These are phyloP conservation scores for Laspeyria flexula DNA, from an alignment of 2,888 invertebrate species.

Conservation along the genomic window DNA sequence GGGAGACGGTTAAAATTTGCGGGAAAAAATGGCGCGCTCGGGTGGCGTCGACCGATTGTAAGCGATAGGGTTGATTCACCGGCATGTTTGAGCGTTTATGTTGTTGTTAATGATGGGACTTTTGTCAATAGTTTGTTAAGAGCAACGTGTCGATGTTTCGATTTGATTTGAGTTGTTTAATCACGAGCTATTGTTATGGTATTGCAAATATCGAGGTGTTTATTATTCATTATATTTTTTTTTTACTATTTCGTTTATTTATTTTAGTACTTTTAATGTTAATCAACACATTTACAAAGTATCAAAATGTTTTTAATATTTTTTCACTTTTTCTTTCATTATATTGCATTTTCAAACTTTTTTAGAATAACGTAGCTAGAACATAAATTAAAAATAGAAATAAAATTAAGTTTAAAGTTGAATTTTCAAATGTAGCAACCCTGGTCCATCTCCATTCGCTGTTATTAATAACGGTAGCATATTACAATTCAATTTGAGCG, in stretches of 20 bases:
- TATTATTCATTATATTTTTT: too few species aligned
- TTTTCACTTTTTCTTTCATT: too few species aligned
- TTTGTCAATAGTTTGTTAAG: conserved; percentile 33
- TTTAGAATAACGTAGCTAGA: too few species aligned
- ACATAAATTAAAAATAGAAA: too few species aligned
- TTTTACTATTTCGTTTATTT: too few species aligned
- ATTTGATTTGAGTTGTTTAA: neutral
- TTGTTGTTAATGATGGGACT: conserved; percentile 11
- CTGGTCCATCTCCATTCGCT: conserved; percentile 54
- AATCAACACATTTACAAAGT: too few species aligned
- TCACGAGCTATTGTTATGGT: neutral
- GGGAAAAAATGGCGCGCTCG: conserved; percentile 72
- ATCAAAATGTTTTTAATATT: too few species aligned
- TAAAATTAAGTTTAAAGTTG: too few species aligned
- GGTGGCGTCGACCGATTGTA: conserved; percentile 59
- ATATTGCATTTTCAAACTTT: too few species aligned
- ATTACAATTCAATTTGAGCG: conserved; percentile 84
- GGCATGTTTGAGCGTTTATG: conserved; percentile 17
- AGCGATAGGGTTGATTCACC: conserved; percentile 65
- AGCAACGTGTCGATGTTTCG: neutral
- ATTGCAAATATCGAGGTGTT: neutral
- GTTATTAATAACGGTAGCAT: conserved; percentile 82
- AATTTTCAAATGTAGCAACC: conserved; percentile 48
- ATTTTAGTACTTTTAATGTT: too few species aligned
- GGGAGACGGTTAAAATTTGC: conserved; percentile 76